These are phyloP conservation scores for Macroglossus sobrinus DNA, from an alignment of 2,113 vertebrate species.

Conservation along the genomic window DNA sequence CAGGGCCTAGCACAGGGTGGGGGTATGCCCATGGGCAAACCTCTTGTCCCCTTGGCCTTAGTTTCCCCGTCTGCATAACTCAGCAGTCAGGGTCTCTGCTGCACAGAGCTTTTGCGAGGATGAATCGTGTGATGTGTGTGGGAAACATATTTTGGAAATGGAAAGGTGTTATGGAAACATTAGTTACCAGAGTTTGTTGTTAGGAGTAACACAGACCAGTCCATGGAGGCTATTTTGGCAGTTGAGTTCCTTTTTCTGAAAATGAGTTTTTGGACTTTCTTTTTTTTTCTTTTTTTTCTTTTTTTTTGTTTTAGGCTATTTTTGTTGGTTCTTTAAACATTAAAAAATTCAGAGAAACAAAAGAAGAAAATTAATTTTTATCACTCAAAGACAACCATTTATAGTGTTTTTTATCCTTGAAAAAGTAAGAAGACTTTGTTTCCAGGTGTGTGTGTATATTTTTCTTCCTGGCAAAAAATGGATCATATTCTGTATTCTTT, in stretches of 20 bases:
- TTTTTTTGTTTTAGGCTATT: background rate
- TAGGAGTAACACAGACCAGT: background rate
- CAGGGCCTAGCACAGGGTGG: background rate
- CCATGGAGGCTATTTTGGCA: background rate
- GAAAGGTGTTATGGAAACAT: conserved; percentile 43
- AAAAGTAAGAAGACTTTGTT: background rate
- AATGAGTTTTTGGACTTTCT: background rate
- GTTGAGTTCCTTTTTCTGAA: background rate
- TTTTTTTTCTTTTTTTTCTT: too few species aligned
- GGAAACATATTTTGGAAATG: background rate
- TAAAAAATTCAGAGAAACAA: background rate
- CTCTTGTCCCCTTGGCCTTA: background rate
- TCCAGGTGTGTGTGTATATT: background rate
- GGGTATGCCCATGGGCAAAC: background rate
- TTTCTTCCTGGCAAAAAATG: background rate
- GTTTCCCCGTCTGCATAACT: background rate
- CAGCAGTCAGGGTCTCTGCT: background rate
- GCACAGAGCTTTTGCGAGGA: background rate
- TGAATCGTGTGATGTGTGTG: accelerated
- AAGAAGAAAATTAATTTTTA: background rate
- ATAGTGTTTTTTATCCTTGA: background rate
- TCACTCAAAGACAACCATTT: background rate
- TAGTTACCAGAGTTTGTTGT: background rate
- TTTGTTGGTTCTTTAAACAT: background rate
- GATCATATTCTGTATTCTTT: background rate